Conservation (phyloP, 2,113 vertebrate species). For the Bufo gargarizans region DNA sequence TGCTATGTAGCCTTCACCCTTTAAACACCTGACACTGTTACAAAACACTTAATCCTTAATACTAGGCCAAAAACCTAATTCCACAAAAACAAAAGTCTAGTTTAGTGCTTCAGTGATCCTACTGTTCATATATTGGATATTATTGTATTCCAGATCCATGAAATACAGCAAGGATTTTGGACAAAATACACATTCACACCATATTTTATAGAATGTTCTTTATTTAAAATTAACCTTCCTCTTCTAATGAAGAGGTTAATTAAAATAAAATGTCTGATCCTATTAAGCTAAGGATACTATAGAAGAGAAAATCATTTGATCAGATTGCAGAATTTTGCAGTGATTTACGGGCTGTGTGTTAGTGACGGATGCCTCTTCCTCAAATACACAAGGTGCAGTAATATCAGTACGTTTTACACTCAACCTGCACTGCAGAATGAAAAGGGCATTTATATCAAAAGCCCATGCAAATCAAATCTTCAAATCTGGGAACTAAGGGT, state of each 20-base stretch:
- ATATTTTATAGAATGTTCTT: not conserved
- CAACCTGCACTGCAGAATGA: not conserved
- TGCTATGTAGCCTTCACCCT: not conserved
- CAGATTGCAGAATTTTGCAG: not conserved
- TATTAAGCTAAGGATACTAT: not conserved
- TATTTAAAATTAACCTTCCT: not conserved
- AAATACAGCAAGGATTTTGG: not conserved
- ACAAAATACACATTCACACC: not conserved
- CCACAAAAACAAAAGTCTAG: not conserved
- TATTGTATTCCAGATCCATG: not conserved
- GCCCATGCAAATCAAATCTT: not conserved
- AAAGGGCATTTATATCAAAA: conserved; percentile 15
- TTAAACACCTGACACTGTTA: conserved; percentile 35
- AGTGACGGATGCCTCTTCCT: not conserved
- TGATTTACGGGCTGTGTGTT: not conserved
- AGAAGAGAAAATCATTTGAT: not conserved
- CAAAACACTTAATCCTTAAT: not conserved
- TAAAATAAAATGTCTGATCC: not conserved
- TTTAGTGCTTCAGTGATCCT: not conserved
- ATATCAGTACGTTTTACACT: not conserved
- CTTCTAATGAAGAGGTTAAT: not conserved
- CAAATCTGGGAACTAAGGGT: not conserved
- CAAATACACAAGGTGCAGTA: not conserved
- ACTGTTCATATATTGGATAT: not conserved
- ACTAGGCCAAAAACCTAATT: conserved; percentile 12